Conservation (phyloP, 37 sponge, comb jelly and placozoan genomes). For the Beroe ovata region DNA sequence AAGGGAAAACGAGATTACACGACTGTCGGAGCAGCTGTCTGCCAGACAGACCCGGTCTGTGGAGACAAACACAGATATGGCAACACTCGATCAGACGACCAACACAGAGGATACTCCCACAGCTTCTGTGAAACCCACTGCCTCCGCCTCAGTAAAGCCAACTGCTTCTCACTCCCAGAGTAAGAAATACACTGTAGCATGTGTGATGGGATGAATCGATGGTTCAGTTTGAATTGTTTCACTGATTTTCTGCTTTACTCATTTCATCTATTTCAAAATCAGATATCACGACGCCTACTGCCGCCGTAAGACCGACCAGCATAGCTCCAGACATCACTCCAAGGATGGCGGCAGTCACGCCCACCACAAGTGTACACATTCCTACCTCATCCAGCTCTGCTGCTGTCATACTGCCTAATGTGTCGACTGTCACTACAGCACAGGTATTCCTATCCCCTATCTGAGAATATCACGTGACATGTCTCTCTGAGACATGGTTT, state of each 20-base stretch:
- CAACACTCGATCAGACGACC: conserved; percentile 13
- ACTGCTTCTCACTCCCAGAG: background rate
- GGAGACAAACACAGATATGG: conserved; percentile 46
- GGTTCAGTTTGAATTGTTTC: too few species aligned
- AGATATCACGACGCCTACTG: conserved; percentile 37
- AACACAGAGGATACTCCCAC: conserved; percentile 49
- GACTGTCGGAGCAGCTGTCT: background rate
- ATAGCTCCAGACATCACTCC: conserved; percentile 63
- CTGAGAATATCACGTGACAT: too few species aligned
- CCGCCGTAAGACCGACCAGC: conserved; percentile 52
- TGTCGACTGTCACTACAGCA: background rate
- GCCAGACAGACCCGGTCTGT: background rate
- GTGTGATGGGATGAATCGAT: too few species aligned
- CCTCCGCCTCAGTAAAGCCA: conserved; percentile 57
- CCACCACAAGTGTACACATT: conserved; percentile 62
- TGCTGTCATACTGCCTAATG: conserved; percentile 17
- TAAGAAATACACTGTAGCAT: too few species aligned
- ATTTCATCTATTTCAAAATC: background rate
- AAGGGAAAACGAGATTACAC: background rate
- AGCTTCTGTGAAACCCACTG: conserved; percentile 57
- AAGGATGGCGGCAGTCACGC: conserved; percentile 56
- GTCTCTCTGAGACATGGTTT: background rate
- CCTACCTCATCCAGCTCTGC: conserved; percentile 29
- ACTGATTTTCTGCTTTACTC: too few species aligned
- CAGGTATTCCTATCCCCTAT: conserved; percentile 19